A percentile compares a stretch with the other conserved stretches of the same genome.
These are phyloP conservation scores for Muschampia plurimacula DNA, from an alignment of 2,888 invertebrate species.

Conservation along the genomic window DNA sequence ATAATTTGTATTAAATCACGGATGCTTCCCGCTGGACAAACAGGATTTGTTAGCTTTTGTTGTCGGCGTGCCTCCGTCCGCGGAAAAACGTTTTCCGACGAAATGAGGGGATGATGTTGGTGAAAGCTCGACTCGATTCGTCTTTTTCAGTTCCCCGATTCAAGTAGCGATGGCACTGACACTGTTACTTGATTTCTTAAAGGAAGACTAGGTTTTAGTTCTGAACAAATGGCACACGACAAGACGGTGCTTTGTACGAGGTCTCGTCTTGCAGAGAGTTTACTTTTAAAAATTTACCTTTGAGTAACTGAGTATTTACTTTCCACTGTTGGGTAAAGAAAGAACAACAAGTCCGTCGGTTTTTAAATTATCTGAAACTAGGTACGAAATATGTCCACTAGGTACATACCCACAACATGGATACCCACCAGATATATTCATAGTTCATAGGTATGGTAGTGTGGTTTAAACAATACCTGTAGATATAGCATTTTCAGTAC, in stretches of 20 bases:
- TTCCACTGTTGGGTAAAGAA: too few relatives aligned
- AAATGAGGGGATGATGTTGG: slow-evolving; percentile 28
- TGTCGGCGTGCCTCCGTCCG: slow-evolving; percentile 54
- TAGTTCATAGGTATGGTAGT: too few relatives aligned
- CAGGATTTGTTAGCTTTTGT: slow-evolving; percentile 84
- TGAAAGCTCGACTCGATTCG: slow-evolving; percentile 4
- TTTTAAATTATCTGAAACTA: too few relatives aligned
- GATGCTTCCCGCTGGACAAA: slow-evolving; percentile 78
- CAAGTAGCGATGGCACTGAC: slow-evolving; percentile 9
- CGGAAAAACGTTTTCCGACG: slow-evolving; percentile 23
- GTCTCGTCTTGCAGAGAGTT: too few relatives aligned
- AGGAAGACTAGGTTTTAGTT: neutral
- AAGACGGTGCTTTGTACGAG: neutral
- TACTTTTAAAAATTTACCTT: too few relatives aligned
- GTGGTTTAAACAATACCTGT: too few relatives aligned
- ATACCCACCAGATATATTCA: too few relatives aligned
- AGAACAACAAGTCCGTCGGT: too few relatives aligned
- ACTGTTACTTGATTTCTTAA: neutral
- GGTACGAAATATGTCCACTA: too few relatives aligned
- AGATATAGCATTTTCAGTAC: too few relatives aligned
- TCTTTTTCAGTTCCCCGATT: slow-evolving; percentile 23
- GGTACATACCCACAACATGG: too few relatives aligned
- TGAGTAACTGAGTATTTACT: too few relatives aligned
- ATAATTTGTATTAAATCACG: slow-evolving; percentile 86
- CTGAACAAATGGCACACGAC: neutral